Evolutionary conservation across 92 coral and sea anemone genomes (phyloP).

Genomic region (Phymanthus crucifer): DNA sequence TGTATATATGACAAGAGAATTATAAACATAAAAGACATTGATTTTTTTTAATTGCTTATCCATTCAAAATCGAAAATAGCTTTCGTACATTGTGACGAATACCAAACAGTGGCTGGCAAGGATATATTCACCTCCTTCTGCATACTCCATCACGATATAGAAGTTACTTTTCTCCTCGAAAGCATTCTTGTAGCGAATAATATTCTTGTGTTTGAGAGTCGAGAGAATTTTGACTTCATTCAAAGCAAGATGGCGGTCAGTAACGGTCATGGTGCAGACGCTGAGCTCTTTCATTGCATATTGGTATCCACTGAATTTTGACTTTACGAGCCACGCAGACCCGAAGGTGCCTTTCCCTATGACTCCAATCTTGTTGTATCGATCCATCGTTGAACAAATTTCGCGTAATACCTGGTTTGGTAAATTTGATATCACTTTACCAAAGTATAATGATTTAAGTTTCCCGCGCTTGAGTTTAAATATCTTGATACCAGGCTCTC

Average conservation of each 20-base stretch:
- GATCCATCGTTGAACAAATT: constrained; percentile 55
- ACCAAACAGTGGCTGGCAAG: too few relatives aligned
- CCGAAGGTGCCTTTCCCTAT: constrained; percentile 96
- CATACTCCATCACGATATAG: constrained; percentile 94
- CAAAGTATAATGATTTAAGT: constrained; percentile 13
- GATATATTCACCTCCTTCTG: constrained; percentile 76
- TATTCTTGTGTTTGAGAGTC: constrained; percentile 84
- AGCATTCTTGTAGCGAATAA: constrained; percentile 90
- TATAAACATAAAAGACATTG: too few relatives aligned
- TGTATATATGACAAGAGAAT: too few relatives aligned
- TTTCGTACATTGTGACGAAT: too few relatives aligned
- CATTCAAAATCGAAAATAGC: too few relatives aligned
- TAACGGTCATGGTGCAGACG: constrained; percentile 59
- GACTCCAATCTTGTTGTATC: constrained; percentile 69
- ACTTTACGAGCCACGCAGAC: constrained; percentile 86
- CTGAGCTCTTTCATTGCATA: constrained; percentile 88
- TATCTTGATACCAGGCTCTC: background rate
- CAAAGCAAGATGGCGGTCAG: constrained; percentile 85
- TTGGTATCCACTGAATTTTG: constrained; percentile 60
- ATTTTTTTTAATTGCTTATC: too few relatives aligned
- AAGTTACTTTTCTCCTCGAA: constrained; percentile 68
- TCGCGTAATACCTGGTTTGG: background rate
- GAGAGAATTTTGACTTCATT: constrained; percentile 93
- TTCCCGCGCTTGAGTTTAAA: constrained; percentile 6
- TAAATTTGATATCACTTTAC: background rate